Evolutionary conservation across 2,113 vertebrate species (phyloP).

Genomic region (Mionectes macconnelli): DNA sequence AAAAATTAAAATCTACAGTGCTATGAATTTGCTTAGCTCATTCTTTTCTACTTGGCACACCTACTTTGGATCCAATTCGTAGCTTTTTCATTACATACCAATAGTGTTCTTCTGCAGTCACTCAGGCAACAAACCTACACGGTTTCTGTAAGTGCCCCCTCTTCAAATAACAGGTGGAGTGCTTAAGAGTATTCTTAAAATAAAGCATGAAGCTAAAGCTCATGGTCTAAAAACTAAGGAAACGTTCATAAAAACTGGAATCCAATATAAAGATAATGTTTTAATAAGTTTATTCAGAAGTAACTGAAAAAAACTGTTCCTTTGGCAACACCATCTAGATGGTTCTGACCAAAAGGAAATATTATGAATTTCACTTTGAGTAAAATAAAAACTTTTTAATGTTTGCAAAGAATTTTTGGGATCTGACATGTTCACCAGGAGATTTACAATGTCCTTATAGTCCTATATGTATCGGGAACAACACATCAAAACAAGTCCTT

Average conservation of each 20-base stretch:
- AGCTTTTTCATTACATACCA: background rate
- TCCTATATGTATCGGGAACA: background rate
- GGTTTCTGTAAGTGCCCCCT: background rate
- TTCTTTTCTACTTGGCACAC: background rate
- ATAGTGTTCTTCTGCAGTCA: background rate
- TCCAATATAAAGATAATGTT: conserved; percentile 49
- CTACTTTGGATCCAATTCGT: background rate
- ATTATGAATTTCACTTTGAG: background rate
- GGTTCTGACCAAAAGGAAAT: conserved; percentile 15
- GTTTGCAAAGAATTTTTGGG: background rate
- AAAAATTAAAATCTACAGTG: background rate
- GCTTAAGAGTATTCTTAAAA: background rate
- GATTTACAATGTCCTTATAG: background rate
- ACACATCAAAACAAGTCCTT: background rate
- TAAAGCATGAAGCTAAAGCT: background rate
- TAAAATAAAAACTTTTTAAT: background rate
- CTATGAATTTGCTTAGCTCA: background rate
- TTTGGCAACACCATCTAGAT: conserved; percentile 4
- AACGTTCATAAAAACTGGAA: conserved; percentile 41
- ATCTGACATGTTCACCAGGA: background rate
- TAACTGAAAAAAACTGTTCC: background rate
- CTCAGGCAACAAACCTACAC: background rate
- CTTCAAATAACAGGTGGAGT: background rate
- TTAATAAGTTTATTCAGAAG: conserved; percentile 31
- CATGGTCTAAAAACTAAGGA: background rate